Conservation (phyloP, 2,797 vertebrate species). For the Gadopsis marmoratus region DNA sequence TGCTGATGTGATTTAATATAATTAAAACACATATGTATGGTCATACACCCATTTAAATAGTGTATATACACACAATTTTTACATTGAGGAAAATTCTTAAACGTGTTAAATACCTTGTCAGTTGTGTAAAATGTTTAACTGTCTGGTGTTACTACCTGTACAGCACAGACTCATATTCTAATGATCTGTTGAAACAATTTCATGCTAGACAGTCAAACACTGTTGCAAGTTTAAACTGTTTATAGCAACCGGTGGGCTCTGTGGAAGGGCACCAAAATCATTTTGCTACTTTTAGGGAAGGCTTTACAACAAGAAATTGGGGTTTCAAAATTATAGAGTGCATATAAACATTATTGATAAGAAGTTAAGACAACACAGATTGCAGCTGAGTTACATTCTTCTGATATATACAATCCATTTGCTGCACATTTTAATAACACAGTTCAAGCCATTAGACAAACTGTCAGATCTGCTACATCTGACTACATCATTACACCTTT, state of each 20-base stretch:
- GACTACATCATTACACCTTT: background rate
- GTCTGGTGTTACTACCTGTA: background rate
- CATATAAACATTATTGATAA: background rate
- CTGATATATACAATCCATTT: background rate
- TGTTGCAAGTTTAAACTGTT: background rate
- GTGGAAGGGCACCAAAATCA: too few relatives aligned
- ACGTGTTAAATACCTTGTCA: background rate
- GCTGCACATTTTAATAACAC: background rate
- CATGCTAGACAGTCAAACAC: background rate
- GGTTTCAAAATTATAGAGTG: background rate
- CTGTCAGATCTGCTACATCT: background rate
- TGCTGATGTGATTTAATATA: constrained; percentile 4
- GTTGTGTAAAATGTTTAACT: background rate
- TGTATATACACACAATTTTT: background rate
- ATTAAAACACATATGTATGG: background rate
- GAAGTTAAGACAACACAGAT: background rate
- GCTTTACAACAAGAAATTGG: background rate
- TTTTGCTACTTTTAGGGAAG: background rate
- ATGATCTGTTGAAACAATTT: background rate
- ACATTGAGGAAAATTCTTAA: background rate
- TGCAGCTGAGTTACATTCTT: background rate
- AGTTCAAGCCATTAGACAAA: background rate
- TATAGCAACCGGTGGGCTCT: background rate
- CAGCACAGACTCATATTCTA: background rate
- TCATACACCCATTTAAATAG: background rate